phyloP scores from a whole-genome alignment of 2,113 vertebrate genomes.

The Cygnus atratus region DNA sequence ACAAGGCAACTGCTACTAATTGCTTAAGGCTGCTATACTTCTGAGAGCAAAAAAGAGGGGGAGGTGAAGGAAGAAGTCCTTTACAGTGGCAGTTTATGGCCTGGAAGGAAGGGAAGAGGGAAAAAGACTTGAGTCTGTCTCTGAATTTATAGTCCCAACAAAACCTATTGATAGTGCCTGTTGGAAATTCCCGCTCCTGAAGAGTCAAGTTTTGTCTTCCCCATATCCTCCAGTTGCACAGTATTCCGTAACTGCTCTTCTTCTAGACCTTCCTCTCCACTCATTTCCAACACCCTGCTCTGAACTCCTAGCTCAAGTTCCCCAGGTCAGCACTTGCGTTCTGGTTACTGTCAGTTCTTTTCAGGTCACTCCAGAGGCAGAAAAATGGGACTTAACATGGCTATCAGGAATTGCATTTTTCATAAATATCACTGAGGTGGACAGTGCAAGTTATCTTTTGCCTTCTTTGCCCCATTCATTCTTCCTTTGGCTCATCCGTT shows the following conservation, averaged over 20 bases:
- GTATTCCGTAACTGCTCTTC: not conserved
- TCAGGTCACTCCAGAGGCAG: not conserved
- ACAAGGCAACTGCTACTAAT: not conserved
- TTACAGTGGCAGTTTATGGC: not conserved
- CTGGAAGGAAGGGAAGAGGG: not conserved
- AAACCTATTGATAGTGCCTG: not conserved
- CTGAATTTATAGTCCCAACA: not conserved
- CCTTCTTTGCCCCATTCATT: not conserved
- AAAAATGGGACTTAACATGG: not conserved
- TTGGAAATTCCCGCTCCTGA: not conserved
- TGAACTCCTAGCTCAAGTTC: not conserved
- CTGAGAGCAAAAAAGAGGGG: not conserved
- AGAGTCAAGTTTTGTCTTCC: not conserved
- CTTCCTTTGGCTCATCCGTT: not conserved
- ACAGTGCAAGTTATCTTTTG: not conserved
- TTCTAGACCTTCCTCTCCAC: not conserved
- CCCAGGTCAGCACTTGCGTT: not conserved
- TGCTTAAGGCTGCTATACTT: not conserved
- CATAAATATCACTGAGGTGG: not conserved
- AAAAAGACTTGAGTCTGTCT: not conserved
- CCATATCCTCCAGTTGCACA: not conserved
- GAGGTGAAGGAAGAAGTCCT: not conserved
- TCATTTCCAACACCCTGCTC: not conserved
- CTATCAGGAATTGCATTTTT: not conserved
- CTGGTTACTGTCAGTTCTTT: not conserved